Percentiles rank a stretch among this genome's conserved stretches.
These are phyloP conservation scores for Fragum fragum DNA, from an alignment of 2,888 invertebrate species.

Conservation along the genomic window DNA sequence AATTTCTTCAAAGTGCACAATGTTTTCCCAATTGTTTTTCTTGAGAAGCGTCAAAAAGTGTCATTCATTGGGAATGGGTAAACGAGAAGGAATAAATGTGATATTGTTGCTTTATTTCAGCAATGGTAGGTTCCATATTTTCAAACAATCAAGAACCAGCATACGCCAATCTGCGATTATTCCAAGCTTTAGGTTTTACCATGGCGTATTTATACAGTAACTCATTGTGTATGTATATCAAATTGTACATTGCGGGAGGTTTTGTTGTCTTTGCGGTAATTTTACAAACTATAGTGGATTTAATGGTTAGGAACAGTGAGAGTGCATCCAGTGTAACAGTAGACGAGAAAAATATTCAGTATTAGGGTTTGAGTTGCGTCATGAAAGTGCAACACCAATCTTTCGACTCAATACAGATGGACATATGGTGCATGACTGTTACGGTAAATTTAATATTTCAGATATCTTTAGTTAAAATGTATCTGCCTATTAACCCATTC, in stretches of 20 bases:
- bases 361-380: not conserved
- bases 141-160: slow-evolving; percentile 72
- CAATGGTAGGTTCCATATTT: slow-evolving; percentile 72
- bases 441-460: no score
- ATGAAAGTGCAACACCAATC: no score
- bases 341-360: not conserved
- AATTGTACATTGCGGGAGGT: slow-evolving; percentile 68
- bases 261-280: slow-evolving; percentile 64
- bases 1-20: no score
- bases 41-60: no score
- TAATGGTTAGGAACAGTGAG: slow-evolving; percentile 47
- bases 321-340: slow-evolving; percentile 20
- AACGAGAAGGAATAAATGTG: no score
- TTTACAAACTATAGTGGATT: slow-evolving; percentile 67
- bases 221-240: slow-evolving; percentile 68
- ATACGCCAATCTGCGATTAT: slow-evolving; percentile 72
- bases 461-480: no score
- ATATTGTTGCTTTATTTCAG: slow-evolving; percentile 43
- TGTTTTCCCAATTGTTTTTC: no score
- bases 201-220: slow-evolving; percentile 73
- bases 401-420: no score
- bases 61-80: no score
- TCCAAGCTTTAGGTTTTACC: slow-evolving; percentile 72
- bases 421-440: no score
- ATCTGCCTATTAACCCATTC: no score